Conservation (phyloP, 2,797 vertebrate genomes). For the Pseudochaenichthys georgianus region DNA sequence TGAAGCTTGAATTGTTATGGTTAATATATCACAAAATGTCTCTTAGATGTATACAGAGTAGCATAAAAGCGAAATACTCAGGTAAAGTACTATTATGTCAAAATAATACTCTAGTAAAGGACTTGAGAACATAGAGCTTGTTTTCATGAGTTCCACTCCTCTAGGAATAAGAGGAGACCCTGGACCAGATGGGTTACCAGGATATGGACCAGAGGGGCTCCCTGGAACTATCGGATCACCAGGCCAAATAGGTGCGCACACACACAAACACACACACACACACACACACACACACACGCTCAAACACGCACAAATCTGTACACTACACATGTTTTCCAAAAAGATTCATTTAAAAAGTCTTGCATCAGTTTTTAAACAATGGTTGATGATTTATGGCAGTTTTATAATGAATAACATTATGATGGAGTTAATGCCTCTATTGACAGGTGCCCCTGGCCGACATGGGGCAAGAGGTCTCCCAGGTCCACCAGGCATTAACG, state of each 20-base stretch:
- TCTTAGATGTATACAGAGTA: too few species aligned
- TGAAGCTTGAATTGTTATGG: too few species aligned
- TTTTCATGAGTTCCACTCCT: slow-evolving; percentile 4
- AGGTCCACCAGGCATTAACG: slow-evolving; percentile 58
- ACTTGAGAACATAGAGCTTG: background rate
- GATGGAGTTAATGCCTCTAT: background rate
- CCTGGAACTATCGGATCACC: slow-evolving; percentile 66
- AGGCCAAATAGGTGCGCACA: slow-evolving; percentile 69
- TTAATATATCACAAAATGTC: background rate
- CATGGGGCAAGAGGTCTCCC: slow-evolving; percentile 60
- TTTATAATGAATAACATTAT: background rate
- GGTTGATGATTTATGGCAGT: background rate
- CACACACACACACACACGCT: background rate
- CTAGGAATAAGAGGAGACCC: slow-evolving; percentile 72
- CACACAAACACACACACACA: background rate
- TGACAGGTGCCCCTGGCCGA: slow-evolving; percentile 64
- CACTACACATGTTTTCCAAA: background rate
- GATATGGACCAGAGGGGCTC: slow-evolving; percentile 58
- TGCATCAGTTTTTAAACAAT: background rate
- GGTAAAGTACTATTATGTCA: too few species aligned
- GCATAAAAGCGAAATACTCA: too few species aligned
- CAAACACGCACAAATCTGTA: background rate
- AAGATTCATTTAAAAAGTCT: background rate
- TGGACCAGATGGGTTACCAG: slow-evolving; percentile 66
- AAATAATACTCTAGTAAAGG: background rate